These are phyloP conservation scores for Lutraria rhynchaena DNA, from an alignment of 1,140 invertebrate species.

Conservation along the genomic window DNA sequence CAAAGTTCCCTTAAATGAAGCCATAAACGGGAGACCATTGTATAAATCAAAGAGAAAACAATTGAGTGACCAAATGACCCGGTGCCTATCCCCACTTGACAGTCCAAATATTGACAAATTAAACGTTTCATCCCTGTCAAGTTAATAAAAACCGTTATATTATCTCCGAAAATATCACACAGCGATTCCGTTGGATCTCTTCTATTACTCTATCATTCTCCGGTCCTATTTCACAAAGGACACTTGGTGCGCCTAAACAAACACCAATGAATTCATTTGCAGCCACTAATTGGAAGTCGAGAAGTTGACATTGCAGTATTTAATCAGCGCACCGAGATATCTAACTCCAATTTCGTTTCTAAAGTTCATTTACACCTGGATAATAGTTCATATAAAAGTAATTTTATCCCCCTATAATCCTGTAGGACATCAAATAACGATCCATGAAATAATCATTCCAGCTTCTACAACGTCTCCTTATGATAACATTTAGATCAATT, in stretches of 20 bases:
- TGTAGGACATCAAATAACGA: too few relatives aligned
- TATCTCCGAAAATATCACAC: neutral
- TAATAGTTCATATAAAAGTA: too few relatives aligned
- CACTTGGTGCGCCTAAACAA: neutral
- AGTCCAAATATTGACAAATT: conserved; percentile 51
- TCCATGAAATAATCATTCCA: too few relatives aligned
- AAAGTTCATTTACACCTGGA: neutral
- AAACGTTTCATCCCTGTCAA: conserved; percentile 4
- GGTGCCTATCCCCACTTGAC: too few relatives aligned
- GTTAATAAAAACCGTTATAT: conserved; percentile 19
- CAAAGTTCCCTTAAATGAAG: too few relatives aligned
- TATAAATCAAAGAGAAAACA: too few relatives aligned
- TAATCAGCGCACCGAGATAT: conserved; percentile 11
- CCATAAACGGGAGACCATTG: too few relatives aligned
- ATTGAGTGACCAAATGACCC: too few relatives aligned
- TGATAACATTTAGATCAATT: too few relatives aligned
- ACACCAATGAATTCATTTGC: conserved; percentile 36
- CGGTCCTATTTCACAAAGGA: conserved; percentile 26
- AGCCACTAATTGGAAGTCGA: conserved; percentile 45
- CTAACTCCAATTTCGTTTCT: conserved; percentile 5
- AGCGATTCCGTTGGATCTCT: neutral
- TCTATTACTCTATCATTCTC: conserved; percentile 7
- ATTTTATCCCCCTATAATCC: too few relatives aligned
- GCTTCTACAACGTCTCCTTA: too few relatives aligned
- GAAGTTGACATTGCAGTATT: conserved; percentile 22